phyloP scores from a whole-genome alignment of 2,113 vertebrate genomes.

The Muntiacus muntjak region DNA sequence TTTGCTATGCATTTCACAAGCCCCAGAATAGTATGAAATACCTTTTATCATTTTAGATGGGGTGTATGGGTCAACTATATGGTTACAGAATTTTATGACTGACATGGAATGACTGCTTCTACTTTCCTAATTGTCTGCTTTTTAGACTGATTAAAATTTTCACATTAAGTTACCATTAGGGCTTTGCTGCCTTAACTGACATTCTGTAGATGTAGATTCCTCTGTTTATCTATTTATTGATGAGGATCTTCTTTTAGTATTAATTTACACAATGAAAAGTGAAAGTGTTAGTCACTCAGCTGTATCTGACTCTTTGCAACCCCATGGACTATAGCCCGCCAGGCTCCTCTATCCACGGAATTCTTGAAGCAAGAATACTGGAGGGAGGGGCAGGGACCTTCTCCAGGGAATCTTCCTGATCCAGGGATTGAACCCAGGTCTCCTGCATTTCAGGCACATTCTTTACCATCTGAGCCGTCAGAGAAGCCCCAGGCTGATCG shows the following conservation, averaged over 20 bases:
- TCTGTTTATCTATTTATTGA: neutral
- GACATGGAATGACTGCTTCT: neutral
- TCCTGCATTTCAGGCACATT: too few species aligned
- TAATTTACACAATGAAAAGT: neutral
- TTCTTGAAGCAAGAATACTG: too few species aligned
- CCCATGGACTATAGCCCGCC: too few species aligned
- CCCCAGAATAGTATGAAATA: neutral
- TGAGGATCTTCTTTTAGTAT: neutral
- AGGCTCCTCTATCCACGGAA: too few species aligned
- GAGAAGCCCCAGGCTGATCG: too few species aligned
- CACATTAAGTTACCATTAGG: neutral
- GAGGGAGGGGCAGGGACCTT: too few species aligned
- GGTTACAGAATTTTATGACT: neutral
- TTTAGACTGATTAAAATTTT: neutral
- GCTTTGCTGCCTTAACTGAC: neutral
- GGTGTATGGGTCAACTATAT: neutral
- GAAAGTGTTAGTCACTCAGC: too few species aligned
- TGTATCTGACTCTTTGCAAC: too few species aligned
- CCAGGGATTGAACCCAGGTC: too few species aligned
- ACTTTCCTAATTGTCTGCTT: neutral
- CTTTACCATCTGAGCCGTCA: too few species aligned
- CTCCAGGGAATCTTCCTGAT: too few species aligned
- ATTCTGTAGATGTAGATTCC: neutral
- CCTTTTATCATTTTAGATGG: neutral
- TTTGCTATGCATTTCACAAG: neutral